phyloP scores from a whole-genome alignment of 2,113 vertebrate species.

The Herpailurus yagouaroundi region DNA sequence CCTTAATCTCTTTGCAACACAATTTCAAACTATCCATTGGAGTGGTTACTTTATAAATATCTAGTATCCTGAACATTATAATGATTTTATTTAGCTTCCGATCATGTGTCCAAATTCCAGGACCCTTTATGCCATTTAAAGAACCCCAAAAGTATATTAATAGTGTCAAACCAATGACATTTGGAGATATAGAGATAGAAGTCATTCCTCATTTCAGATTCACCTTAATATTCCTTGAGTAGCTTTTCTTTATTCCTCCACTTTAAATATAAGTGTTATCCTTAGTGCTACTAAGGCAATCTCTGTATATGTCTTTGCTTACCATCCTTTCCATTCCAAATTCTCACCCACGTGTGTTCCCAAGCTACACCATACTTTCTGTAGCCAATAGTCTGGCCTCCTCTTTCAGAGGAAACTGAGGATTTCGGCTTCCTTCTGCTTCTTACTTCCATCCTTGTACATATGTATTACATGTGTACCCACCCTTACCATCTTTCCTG shows the following conservation, averaged over 20 bases:
- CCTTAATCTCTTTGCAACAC: not conserved
- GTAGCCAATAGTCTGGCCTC: too few relatives aligned
- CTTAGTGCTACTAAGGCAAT: not conserved
- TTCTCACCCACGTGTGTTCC: not conserved
- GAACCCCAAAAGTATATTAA: not conserved
- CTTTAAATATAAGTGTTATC: not conserved
- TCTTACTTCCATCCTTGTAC: not conserved
- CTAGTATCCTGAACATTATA: not conserved
- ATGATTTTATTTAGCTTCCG: conserved; percentile 14
- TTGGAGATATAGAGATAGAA: not conserved
- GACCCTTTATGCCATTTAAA: not conserved
- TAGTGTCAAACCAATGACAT: not conserved
- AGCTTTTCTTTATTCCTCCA: not conserved
- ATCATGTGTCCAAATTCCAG: conserved; percentile 14
- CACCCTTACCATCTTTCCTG: not conserved
- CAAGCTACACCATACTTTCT: not conserved
- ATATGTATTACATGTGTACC: not conserved
- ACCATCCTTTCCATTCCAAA: not conserved
- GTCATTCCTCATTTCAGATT: not conserved
- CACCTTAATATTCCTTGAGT: not conserved
- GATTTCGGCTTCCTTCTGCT: not conserved
- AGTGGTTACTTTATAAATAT: not conserved
- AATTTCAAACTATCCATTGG: not conserved
- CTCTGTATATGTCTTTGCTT: not conserved
- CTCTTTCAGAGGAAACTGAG: not conserved